Evolutionary conservation across 1,140 invertebrate genomes (phyloP).

Genomic region (Ceratina japonica): DNA sequence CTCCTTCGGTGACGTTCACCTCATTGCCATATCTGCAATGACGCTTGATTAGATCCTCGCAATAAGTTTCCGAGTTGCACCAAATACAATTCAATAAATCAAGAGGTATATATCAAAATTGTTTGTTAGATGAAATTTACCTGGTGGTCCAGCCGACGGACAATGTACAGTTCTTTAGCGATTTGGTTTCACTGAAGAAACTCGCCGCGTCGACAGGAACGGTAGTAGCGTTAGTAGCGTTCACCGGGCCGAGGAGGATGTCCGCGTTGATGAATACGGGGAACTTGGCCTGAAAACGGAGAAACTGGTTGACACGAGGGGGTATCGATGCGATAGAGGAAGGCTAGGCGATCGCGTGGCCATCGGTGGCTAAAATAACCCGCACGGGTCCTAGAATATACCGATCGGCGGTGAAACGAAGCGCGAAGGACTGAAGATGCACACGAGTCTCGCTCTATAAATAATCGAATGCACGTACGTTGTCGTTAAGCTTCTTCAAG

Average conservation of each 20-base stretch:
- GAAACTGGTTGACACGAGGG: too few species aligned
- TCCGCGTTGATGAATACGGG: constrained; percentile 95
- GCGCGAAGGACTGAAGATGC: constrained; percentile 7
- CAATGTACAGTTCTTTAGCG: constrained; percentile 84
- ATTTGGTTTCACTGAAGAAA: constrained; percentile 82
- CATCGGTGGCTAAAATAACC: constrained; percentile 12
- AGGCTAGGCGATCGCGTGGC: not conserved
- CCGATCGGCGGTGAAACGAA: not conserved
- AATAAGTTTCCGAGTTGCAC: too few species aligned
- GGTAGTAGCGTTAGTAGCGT: constrained; percentile 79
- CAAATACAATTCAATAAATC: too few species aligned
- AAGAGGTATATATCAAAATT: too few species aligned
- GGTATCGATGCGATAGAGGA: not conserved
- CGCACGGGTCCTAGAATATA: not conserved
- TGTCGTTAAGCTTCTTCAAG: constrained; percentile 76
- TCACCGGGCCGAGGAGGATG: constrained; percentile 89
- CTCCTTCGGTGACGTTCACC: constrained; percentile 77
- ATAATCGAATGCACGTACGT: constrained; percentile 71
- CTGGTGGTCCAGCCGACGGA: constrained; percentile 94
- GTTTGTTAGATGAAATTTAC: constrained; percentile 75
- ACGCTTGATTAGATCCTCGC: too few species aligned
- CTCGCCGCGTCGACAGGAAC: constrained; percentile 83
- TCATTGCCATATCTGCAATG: constrained; percentile 64
- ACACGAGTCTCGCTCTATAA: constrained; percentile 16
- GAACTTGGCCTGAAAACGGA: constrained; percentile 81